Evolutionary conservation across 2,888 invertebrate species (phyloP).

Genomic region (Apoderus coryli): DNA sequence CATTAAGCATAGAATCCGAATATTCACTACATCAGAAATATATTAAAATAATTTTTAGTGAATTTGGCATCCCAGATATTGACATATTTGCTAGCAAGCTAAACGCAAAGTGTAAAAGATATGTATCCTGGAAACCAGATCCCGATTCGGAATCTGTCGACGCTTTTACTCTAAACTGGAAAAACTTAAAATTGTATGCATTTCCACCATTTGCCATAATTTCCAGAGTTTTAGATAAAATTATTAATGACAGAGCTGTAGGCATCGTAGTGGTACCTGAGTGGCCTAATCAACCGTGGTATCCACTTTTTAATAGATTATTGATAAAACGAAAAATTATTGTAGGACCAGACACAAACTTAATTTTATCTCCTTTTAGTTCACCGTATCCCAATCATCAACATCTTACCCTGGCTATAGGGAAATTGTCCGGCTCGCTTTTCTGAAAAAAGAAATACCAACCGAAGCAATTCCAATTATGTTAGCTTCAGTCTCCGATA

Average conservation of each 20-base stretch:
- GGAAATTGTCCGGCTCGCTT: conserved; percentile 18
- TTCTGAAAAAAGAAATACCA: conserved; percentile 13
- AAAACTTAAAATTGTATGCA: conserved; percentile 17
- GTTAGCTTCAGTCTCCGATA: conserved; percentile 9
- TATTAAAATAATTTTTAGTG: conserved; percentile 12
- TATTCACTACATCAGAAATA: too few relatives aligned
- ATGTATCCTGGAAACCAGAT: conserved; percentile 19
- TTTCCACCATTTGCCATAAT: conserved; percentile 23
- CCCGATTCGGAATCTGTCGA: conserved; percentile 17
- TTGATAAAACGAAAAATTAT: conserved; percentile 12
- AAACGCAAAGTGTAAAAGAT: conserved; percentile 20
- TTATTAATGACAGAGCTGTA: conserved; percentile 19
- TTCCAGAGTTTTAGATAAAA: conserved; percentile 20
- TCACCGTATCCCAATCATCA: conserved; percentile 16
- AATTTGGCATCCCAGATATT: conserved; percentile 16
- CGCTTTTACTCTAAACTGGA: conserved; percentile 19
- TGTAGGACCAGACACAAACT: conserved; percentile 16
- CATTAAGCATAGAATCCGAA: conserved; percentile 6
- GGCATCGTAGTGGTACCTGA: conserved; percentile 22
- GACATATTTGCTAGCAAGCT: conserved; percentile 19
- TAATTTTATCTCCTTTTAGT: conserved; percentile 20
- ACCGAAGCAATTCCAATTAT: conserved; percentile 13
- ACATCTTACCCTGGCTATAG: conserved; percentile 21
- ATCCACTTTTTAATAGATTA: conserved; percentile 18
- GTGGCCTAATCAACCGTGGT: conserved; percentile 23